Conservation (phyloP, 2,888 invertebrate species). For the Chymomyza amoena region DNA sequence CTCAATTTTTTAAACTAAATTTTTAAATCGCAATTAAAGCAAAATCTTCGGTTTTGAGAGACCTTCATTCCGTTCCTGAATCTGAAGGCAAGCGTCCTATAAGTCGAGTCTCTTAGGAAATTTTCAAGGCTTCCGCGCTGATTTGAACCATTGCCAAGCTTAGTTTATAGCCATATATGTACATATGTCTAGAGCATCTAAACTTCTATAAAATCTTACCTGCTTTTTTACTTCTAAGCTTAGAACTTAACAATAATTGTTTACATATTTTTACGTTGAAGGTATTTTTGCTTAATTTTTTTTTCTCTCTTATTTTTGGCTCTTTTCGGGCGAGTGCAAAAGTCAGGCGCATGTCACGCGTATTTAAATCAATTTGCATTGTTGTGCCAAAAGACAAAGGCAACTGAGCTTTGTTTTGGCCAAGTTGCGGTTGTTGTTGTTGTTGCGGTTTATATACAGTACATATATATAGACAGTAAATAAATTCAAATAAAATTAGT, state of each 20-base stretch:
- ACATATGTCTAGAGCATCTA: background rate
- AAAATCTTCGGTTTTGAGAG: too few relatives aligned
- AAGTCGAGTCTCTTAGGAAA: too few relatives aligned
- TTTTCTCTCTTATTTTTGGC: conserved; percentile 9
- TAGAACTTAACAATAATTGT: background rate
- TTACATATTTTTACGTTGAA: background rate
- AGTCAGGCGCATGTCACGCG: conserved; percentile 71
- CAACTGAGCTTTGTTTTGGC: conserved; percentile 1
- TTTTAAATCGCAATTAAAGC: too few relatives aligned
- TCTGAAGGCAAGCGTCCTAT: too few relatives aligned
- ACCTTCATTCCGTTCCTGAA: too few relatives aligned
- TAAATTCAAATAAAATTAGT: conserved; percentile 28
- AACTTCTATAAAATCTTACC: background rate
- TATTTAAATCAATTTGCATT: conserved; percentile 64
- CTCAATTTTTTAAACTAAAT: too few relatives aligned
- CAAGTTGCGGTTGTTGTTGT: background rate
- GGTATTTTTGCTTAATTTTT: conserved; percentile 8
- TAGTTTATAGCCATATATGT: too few relatives aligned
- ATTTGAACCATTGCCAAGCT: too few relatives aligned
- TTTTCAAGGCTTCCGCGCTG: too few relatives aligned
- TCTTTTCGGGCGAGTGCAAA: conserved; percentile 60
- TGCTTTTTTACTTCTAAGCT: background rate
- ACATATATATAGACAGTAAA: conserved; percentile 6
- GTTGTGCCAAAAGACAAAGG: background rate
- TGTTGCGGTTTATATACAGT: background rate